These are phyloP conservation scores for Lepidurus apus DNA, from an alignment of 1,140 invertebrate genomes.

Conservation along the genomic window DNA sequence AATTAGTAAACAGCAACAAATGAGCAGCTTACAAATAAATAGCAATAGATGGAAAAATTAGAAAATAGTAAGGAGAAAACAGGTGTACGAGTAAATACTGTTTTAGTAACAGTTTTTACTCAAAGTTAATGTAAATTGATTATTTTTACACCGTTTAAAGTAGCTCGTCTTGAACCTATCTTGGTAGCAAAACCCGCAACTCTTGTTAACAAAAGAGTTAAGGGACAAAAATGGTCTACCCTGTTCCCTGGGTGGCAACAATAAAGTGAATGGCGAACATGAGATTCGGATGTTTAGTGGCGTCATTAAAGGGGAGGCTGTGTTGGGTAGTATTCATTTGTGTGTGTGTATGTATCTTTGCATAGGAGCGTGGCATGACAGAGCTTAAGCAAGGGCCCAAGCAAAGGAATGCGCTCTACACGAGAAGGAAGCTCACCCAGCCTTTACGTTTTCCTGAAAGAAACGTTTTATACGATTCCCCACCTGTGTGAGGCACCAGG, in stretches of 20 bases:
- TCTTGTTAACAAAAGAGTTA: neutral
- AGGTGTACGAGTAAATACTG: too few species aligned
- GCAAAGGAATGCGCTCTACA: neutral
- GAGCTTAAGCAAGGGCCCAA: neutral
- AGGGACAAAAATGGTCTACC: neutral
- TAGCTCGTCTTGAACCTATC: neutral
- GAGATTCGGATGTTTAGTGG: slow-evolving; percentile 8
- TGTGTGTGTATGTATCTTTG: neutral
- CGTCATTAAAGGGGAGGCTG: neutral
- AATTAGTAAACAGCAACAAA: neutral
- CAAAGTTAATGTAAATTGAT: too few species aligned
- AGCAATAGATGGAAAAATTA: neutral
- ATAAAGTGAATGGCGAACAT: neutral
- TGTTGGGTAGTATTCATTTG: neutral
- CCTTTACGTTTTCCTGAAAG: slow-evolving; percentile 18
- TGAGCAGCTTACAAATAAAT: neutral
- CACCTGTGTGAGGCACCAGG: slow-evolving; percentile 16
- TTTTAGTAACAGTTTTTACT: too few species aligned
- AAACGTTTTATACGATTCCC: slow-evolving; percentile 13
- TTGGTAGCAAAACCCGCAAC: neutral
- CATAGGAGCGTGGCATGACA: neutral
- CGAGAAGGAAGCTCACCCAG: neutral
- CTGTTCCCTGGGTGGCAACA: neutral
- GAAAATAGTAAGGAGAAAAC: too few species aligned
- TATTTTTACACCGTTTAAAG: neutral